Conservation (phyloP, 2,113 vertebrate genomes). For the Megaceryle maxima region DNA sequence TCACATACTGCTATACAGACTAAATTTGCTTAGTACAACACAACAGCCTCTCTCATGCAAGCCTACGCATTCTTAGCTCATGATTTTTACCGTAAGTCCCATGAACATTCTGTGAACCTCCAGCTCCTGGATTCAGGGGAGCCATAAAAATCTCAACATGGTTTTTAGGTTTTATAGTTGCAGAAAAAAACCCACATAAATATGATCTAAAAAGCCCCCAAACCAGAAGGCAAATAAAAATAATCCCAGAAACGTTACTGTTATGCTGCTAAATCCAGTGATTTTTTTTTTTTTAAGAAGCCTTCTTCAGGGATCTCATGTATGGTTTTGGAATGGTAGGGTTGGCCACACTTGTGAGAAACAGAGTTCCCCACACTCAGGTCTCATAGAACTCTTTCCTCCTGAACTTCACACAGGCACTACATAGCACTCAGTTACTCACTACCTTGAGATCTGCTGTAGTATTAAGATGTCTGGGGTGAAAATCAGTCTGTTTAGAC, state of each 20-base stretch:
- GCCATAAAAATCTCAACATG: slow-evolving; percentile 35
- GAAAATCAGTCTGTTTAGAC: neutral
- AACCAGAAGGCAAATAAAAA: slow-evolving; percentile 58
- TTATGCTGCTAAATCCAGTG: neutral
- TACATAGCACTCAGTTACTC: neutral
- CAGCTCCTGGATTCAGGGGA: slow-evolving; percentile 24
- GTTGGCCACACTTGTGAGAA: neutral
- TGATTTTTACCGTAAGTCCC: neutral
- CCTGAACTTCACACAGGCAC: neutral
- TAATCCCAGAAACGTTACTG: slow-evolving; percentile 37
- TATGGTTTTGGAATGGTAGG: neutral
- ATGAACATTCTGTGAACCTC: slow-evolving; percentile 52
- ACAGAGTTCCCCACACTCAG: neutral
- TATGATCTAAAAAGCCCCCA: slow-evolving; percentile 15
- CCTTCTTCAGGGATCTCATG: neutral
- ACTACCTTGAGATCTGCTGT: neutral
- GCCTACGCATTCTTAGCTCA: neutral
- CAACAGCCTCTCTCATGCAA: neutral
- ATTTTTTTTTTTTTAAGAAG: neutral
- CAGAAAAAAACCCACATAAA: neutral
- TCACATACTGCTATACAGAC: neutral
- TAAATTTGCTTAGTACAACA: neutral
- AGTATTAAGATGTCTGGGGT: neutral
- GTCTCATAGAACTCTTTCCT: neutral
- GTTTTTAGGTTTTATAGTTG: slow-evolving; percentile 41